A percentile compares a stretch with the other conserved stretches of the same genome.
phyloP scores from a whole-genome alignment of 2,888 invertebrate species.

The Phyllotreta cruciferae region DNA sequence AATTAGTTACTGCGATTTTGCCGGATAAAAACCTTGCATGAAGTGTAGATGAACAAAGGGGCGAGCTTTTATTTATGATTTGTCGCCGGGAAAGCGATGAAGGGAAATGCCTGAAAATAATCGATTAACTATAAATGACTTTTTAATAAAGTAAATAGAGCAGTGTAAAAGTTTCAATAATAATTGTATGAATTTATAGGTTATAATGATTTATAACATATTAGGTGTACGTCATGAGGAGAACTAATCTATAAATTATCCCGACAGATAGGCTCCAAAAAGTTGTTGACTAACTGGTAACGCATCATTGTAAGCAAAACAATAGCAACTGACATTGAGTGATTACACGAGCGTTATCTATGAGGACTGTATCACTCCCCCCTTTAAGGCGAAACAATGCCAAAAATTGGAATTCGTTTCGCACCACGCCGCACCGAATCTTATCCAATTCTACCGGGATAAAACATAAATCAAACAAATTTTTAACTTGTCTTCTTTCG shows the following conservation, averaged over 20 bases:
- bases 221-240: conserved; percentile 12
- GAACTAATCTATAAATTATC: conserved; percentile 36
- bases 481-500: conserved; percentile 48
- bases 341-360: conserved; percentile 48
- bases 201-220: background rate
- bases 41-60: conserved; percentile 56
- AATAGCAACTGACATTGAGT: conserved; percentile 51
- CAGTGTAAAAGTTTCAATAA: conserved; percentile 26
- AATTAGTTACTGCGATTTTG: conserved; percentile 57
- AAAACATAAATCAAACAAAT: conserved; percentile 51
- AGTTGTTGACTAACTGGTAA: conserved; percentile 43
- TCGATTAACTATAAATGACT: conserved; percentile 1
- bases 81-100: conserved; percentile 55
- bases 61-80: conserved; percentile 60
- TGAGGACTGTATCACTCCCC: conserved; percentile 45
- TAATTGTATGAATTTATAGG: background rate
- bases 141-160: background rate
- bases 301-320: conserved; percentile 47
- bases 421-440: conserved; percentile 41
- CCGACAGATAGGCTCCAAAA: conserved; percentile 45
- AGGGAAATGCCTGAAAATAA: conserved; percentile 38
- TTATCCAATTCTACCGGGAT: conserved; percentile 44
- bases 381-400: conserved; percentile 45
- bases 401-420: conserved; percentile 48
- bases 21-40: conserved; percentile 53